A percentile compares a stretch with the other conserved stretches of the same genome.
Evolutionary conservation across 2,888 invertebrate species (phyloP).

Genomic region (Celastrina argiolus): DNA sequence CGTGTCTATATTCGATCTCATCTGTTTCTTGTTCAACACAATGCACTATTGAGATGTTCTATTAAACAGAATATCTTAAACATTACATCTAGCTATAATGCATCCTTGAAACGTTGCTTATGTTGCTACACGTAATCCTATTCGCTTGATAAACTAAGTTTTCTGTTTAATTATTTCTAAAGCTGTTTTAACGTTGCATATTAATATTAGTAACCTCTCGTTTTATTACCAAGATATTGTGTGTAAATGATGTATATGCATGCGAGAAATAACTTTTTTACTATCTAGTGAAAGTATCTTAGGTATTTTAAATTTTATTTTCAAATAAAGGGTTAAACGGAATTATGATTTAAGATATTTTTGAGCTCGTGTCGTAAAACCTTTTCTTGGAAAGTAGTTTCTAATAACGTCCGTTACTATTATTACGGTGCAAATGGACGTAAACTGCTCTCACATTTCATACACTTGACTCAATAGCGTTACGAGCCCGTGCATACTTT

Average conservation of each 20-base stretch:
- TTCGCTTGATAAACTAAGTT: neutral
- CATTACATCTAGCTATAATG: constrained; percentile 2
- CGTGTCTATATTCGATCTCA: constrained; percentile 11
- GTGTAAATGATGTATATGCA: neutral
- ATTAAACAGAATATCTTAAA: constrained; percentile 20
- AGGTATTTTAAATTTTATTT: neutral
- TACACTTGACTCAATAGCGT: constrained; percentile 39
- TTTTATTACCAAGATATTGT: neutral
- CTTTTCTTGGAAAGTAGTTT: constrained; percentile 33
- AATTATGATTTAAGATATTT: neutral
- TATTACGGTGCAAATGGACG: constrained; percentile 34
- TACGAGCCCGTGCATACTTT: constrained; percentile 47
- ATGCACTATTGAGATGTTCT: constrained; percentile 21
- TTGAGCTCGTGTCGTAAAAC: constrained; percentile 24
- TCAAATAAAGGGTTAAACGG: neutral
- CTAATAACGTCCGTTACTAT: constrained; percentile 33
- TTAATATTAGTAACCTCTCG: neutral
- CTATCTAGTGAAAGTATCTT: neutral
- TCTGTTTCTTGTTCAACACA: constrained; percentile 19
- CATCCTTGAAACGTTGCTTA: constrained; percentile 16
- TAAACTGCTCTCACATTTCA: constrained; percentile 37
- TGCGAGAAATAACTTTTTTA: neutral
- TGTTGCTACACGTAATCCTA: neutral
- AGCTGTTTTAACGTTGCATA: neutral
- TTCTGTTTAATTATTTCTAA: constrained; percentile 1